Evolutionary conservation across 1,140 invertebrate species (phyloP), one percentile per base, ranked within the genome.

Genomic region (Drosophila seguyi): DNA sequence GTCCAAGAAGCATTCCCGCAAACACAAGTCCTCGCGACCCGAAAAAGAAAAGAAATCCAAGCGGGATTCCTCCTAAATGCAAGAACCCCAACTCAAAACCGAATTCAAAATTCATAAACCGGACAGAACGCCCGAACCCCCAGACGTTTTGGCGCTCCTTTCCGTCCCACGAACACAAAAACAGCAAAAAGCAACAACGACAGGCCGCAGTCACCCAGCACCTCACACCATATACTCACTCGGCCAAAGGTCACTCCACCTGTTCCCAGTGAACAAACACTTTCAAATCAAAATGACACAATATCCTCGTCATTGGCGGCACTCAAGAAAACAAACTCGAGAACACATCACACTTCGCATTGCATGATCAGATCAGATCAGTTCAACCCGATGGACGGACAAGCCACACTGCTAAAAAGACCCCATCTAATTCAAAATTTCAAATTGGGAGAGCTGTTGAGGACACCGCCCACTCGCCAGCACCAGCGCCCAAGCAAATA

Each of bases 1-100:
- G 50, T 78, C 73, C 53, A 87, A 88, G 76, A 87, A 84, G 76
- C 84, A 80, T 76, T 77, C 84, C 60, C 85, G 58, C 65, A 88
- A 80, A 44, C 65, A 60, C 76, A 88, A 87, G 44, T 65, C 65
- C 56, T 52, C 62, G 59, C 68, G 78, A 36, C 38, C 61, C 42
- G 60, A 85, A 39, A 87, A 75, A 45, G 60, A 81, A 47, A 72
- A 67, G 29, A 87, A 77, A 88, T 29, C 41, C 11, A 88, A 81
- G 39, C 50, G 56, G 65, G 66, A 65, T 38, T 68, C 61, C 38
- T 47, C 42, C n/a, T 68, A 39, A 60, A 55, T 47, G n/a, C 44
- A 8, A 45, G 42, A 55, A 22, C 6, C 47, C 27, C 5, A 18
- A 31, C n/a, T 22, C n/a, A 22, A 39, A 59, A 48, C 10, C 18